Evolutionary conservation across 2,888 invertebrate genomes (phyloP).

Genomic region (Netelia melanura): DNA sequence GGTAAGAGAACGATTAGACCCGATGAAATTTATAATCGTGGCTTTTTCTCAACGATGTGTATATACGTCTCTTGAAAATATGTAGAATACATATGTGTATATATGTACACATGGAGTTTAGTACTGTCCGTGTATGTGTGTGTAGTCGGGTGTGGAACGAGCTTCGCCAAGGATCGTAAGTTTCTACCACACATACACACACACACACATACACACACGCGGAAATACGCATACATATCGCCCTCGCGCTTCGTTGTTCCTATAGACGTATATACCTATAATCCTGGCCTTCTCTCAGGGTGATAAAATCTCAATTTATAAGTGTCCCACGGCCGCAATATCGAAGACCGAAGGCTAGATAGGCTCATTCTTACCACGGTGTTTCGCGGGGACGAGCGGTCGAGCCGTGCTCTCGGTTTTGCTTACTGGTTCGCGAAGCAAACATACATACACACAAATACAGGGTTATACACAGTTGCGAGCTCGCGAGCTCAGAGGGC

Average conservation of each 20-base stretch:
- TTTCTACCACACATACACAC: conserved; percentile 13
- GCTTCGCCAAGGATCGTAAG: conserved; percentile 57
- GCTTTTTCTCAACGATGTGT: conserved; percentile 48
- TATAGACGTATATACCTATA: conserved; percentile 33
- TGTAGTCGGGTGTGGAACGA: conserved; percentile 48
- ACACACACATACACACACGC: neutral
- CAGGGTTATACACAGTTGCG: conserved; percentile 13
- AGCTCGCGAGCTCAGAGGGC: conserved; percentile 78
- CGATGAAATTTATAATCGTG: conserved; percentile 64
- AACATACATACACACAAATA: neutral
- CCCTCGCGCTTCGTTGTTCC: conserved; percentile 14
- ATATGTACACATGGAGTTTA: neutral
- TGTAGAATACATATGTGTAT: neutral
- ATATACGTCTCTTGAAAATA: neutral
- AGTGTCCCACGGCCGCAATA: conserved; percentile 84
- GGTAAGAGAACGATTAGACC: conserved; percentile 62
- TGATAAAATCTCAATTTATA: conserved; percentile 85
- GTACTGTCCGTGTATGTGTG: conserved; percentile 6
- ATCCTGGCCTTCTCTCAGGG: conserved; percentile 67
- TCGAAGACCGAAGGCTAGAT: conserved; percentile 84
- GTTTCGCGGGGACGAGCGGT: conserved; percentile 61
- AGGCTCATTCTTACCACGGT: conserved; percentile 72
- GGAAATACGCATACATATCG: conserved; percentile 8
- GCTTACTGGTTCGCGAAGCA: conserved; percentile 37
- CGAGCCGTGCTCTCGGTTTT: conserved; percentile 57